These are phyloP conservation scores for Leptinotarsa haldemani DNA, from an alignment of 2,888 invertebrate species.

Conservation along the genomic window DNA sequence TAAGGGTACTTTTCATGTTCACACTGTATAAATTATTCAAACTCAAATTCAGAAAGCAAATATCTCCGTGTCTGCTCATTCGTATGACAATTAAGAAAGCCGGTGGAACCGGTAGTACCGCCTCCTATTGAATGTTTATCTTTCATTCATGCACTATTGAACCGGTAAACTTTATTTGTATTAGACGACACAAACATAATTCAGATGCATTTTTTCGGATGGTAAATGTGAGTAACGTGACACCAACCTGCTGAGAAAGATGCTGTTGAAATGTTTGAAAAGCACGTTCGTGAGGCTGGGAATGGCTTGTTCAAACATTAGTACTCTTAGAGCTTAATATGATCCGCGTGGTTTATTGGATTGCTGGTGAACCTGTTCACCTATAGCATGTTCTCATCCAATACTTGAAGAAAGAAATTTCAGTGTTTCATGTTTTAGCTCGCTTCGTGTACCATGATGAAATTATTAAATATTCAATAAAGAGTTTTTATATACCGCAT, in stretches of 20 bases:
- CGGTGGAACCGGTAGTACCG: constrained; percentile 12
- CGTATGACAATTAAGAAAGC: constrained; percentile 13
- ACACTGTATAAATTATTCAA: neutral
- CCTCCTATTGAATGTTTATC: constrained; percentile 26
- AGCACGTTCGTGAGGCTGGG: constrained; percentile 32
- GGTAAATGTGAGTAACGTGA: constrained; percentile 36
- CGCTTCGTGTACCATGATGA: too few species aligned
- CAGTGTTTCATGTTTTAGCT: too few species aligned
- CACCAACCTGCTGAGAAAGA: constrained; percentile 37
- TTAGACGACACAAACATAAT: constrained; percentile 32
- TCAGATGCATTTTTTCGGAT: constrained; percentile 26
- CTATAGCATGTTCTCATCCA: constrained; percentile 1
- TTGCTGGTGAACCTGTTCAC: constrained; percentile 18
- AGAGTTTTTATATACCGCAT: too few species aligned
- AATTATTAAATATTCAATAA: too few species aligned
- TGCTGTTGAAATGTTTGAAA: constrained; percentile 34
- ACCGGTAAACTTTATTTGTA: constrained; percentile 33
- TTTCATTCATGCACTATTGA: constrained; percentile 33
- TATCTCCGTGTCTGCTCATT: constrained; percentile 1
- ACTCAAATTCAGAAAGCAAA: neutral
- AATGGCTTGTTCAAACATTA: constrained; percentile 30
- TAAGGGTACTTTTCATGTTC: too few species aligned
- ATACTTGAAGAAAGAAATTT: too few species aligned
- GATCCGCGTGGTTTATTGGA: constrained; percentile 20
- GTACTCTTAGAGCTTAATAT: constrained; percentile 19